These are phyloP conservation scores for Athetis lepigone DNA, from an alignment of 2,888 invertebrate genomes.

Conservation along the genomic window DNA sequence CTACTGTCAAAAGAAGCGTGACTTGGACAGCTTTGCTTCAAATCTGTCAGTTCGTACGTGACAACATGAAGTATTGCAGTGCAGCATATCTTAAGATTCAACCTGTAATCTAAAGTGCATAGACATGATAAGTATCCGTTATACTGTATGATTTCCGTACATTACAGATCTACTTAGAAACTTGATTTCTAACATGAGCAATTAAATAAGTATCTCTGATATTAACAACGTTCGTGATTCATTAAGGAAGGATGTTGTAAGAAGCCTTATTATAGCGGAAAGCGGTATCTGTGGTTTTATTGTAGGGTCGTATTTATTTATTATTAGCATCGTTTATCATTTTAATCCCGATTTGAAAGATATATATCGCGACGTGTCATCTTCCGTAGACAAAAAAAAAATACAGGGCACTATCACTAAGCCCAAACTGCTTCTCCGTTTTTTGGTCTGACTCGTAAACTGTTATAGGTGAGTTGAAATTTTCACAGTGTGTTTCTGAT, in stretches of 20 bases:
- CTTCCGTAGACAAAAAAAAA: too few relatives aligned
- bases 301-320: not conserved
- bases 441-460: too few relatives aligned
- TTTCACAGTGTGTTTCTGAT: too few relatives aligned
- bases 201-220: conserved; percentile 22
- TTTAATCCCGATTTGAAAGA: conserved; percentile 12
- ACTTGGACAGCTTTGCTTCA: conserved; percentile 25
- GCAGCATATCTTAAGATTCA: conserved; percentile 9
- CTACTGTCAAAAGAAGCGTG: conserved; percentile 24
- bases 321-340: not conserved
- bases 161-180: conserved; percentile 37
- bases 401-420: too few relatives aligned
- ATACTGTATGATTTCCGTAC: conserved; percentile 37
- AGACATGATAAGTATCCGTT: conserved; percentile 18
- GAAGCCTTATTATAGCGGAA: conserved; percentile 42
- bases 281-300: conserved; percentile 8
- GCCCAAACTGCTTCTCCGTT: too few relatives aligned
- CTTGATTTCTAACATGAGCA: conserved; percentile 30
- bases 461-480: too few relatives aligned
- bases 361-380: conserved; percentile 1
- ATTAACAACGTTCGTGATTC: conserved; percentile 39
- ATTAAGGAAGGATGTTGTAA: conserved; percentile 49
- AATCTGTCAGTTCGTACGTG: conserved; percentile 30
- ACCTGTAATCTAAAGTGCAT: conserved; percentile 20
- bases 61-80: conserved; percentile 25